Evolutionary conservation across 2,888 invertebrate species (phyloP).

Genomic region (Norana najaformis): DNA sequence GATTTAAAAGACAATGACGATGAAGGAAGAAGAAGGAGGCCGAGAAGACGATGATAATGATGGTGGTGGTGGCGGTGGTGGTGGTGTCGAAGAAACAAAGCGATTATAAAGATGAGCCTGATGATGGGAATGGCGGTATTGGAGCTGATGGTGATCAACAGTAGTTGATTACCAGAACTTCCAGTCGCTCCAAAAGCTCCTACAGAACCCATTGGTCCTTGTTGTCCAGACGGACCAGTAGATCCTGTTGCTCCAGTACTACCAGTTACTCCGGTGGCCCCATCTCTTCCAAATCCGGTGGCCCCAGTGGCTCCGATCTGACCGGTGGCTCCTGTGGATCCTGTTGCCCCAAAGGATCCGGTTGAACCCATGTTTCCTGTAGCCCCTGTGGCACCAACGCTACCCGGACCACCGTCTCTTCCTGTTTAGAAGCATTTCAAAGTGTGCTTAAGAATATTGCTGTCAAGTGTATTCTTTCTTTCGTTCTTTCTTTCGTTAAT

Average conservation of each 20-base stretch:
- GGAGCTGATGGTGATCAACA: neutral
- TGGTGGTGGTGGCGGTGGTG: neutral
- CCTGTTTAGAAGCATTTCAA: constrained; percentile 27
- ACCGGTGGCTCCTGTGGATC: constrained; percentile 30
- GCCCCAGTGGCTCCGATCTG: neutral
- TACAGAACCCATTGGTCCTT: no score
- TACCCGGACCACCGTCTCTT: constrained; percentile 29
- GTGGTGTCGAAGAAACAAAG: neutral
- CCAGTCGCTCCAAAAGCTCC: neutral
- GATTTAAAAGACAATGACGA: no score
- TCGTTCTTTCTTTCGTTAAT: neutral
- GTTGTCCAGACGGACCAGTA: no score
- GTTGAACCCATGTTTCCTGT: constrained; percentile 27
- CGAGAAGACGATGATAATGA: no score
- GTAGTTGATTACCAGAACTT: neutral
- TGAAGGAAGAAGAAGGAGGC: no score
- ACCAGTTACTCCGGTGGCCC: neutral
- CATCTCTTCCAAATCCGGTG: neutral
- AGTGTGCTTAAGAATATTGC: neutral
- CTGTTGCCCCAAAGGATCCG: constrained; percentile 36
- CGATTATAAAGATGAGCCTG: no score
- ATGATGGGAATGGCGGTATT: no score
- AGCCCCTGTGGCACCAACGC: constrained; percentile 27
- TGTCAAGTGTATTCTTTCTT: neutral
- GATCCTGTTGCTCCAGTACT: neutral